These are phyloP conservation scores for Sula dactylatra DNA, from an alignment of 2,113 vertebrate genomes.

Conservation along the genomic window DNA sequence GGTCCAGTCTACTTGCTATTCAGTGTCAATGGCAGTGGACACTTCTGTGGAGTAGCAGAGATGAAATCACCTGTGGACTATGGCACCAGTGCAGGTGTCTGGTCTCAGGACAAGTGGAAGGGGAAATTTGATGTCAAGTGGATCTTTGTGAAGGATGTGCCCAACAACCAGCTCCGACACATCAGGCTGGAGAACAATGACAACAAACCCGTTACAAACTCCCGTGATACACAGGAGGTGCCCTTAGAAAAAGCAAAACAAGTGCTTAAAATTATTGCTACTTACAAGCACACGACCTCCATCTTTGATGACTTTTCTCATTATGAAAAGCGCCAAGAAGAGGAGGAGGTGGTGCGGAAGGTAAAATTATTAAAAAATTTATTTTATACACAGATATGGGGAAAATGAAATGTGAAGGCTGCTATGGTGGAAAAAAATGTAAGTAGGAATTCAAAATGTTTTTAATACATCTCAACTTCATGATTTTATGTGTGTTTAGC, in stretches of 20 bases:
- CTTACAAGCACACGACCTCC: conserved; percentile 98
- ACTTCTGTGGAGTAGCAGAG: conserved; percentile 97
- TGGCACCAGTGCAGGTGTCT: conserved; percentile 95
- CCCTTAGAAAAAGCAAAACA: conserved; percentile 97
- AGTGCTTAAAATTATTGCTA: conserved; percentile 95
- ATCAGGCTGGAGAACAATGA: conserved; percentile 99
- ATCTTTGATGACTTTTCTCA: conserved; percentile 99
- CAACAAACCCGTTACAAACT: conserved; percentile 99
- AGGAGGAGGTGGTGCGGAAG: conserved; percentile 94
- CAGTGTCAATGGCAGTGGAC: conserved; percentile 97
- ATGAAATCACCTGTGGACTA: conserved; percentile 99
- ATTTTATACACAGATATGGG: conserved; percentile 54
- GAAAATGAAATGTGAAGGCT: conserved; percentile 56
- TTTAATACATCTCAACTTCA: neutral
- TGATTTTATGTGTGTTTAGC: conserved; percentile 5
- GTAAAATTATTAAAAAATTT: conserved; percentile 75
- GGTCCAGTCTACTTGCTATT: conserved; percentile 95
- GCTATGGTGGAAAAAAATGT: conserved; percentile 33
- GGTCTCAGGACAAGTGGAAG: conserved; percentile 99
- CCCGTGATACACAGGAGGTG: conserved; percentile 98
- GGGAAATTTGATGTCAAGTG: conserved; percentile 98
- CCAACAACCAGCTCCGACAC: conserved; percentile 96
- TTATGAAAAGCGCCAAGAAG: conserved; percentile 95
- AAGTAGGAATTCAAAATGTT: conserved; percentile 24
- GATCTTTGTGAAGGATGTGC: conserved; percentile 99